Base-by-base conservation (phyloP, 2,888 invertebrate genomes). In the Bedellia somnulentella region DNA sequence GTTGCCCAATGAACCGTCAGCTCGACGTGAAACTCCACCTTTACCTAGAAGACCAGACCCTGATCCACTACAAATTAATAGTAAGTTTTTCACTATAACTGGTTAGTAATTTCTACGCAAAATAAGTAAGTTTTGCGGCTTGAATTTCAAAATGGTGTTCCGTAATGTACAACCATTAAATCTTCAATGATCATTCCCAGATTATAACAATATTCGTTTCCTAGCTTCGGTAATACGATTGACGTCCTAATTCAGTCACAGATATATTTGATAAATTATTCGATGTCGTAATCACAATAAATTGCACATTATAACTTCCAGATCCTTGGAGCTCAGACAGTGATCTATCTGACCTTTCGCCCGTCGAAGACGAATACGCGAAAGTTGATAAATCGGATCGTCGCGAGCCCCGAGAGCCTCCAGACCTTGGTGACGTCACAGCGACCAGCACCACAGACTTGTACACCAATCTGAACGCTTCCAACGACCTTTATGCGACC, bases 271-370 rank as follows among this genome's bases (percentile, higher is more conserved):
- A n/a, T n/a, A n/a, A n/a, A n/a, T n/a, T n/a, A n/a, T n/a, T n/a
- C n/a, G n/a, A n/a, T n/a, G n/a, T n/a, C n/a, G n/a, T n/a, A n/a
- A n/a, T n/a, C n/a, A n/a, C n/a, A n/a, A n/a, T n/a, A n/a, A n/a
- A n/a, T n/a, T n/a, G n/a, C n/a, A n/a, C n/a, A 18, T 18, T 18
- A 18, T 18, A 6, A 15, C 2, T 8, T 31, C 2, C 41, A 60
- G 87, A 87, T 57, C 83, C 86, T 9, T 89, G 89, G 75, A 79
- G 89, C 37, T 91, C 91, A 6, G 92, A 93, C 53, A 89, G 91
- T 30, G 92, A 93, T 57, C 83, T 88, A 26, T 90, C 90, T 2
- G 91, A 92, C 62, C 71, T 87, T 32, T 90, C 89, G 41, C 89
- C 89, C 1, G 86, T 89, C 30, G 88, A 92, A 42, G 82, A 82